A percentile compares a stretch with the other conserved stretches of the same genome.
Conservation (phyloP, 1,140 invertebrate genomes). For the Parapsyche elsis region DNA sequence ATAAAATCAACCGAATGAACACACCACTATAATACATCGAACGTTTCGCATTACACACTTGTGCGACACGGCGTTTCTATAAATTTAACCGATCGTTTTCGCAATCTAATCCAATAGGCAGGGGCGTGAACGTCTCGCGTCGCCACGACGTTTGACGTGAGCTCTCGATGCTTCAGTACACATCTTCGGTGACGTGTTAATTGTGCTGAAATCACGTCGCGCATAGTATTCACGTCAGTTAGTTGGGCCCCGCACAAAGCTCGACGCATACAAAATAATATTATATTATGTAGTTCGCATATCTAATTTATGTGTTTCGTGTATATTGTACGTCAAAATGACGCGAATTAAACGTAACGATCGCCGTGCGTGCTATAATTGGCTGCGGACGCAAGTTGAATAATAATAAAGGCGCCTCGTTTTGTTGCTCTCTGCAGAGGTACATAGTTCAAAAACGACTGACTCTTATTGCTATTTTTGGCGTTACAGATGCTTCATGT, state of each 20-base stretch:
- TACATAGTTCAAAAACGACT: background rate
- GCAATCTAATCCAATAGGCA: too few species aligned
- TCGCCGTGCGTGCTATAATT: conserved; percentile 11
- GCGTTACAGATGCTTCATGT: too few species aligned
- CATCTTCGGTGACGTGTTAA: background rate
- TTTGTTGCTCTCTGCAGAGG: background rate
- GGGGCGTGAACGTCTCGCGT: too few species aligned
- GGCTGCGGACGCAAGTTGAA: background rate
- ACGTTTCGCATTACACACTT: background rate
- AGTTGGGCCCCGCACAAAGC: background rate
- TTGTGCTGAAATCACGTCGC: background rate
- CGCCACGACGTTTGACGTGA: too few species aligned
- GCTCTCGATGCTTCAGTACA: background rate
- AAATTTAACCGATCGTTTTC: too few species aligned
- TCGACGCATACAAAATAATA: background rate
- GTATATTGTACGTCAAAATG: conserved; percentile 7
- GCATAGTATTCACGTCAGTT: background rate
- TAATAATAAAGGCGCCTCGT: background rate
- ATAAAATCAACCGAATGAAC: background rate
- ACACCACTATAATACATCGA: background rate
- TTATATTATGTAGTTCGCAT: background rate
- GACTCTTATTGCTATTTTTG: too few species aligned
- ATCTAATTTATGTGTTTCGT: conserved; percentile 2
- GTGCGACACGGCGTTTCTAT: too few species aligned
- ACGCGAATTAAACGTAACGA: conserved; percentile 28